Base-by-base conservation (phyloP, 2,113 vertebrate genomes). In the Cryptotis parvus region DNA sequence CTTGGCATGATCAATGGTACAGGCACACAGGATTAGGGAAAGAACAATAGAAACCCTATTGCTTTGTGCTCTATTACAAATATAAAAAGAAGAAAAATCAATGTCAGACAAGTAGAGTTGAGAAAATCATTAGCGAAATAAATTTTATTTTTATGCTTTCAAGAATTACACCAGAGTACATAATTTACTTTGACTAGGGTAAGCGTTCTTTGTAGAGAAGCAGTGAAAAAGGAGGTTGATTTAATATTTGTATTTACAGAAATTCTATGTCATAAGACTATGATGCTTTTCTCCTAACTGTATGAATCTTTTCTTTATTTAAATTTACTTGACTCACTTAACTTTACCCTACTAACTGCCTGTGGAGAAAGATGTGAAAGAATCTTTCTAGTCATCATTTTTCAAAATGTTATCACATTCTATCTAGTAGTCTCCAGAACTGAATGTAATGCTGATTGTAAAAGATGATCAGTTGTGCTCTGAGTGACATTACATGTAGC, bases 121-220 rank as follows among this genome's bases (percentile, higher is more conserved):
- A 94, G 65, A 80, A 94, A 90, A 85, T 87, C 68, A 88, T 86
- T 94, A 79, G 27, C 70, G 49, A 93, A 94, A 96, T 79, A 81
- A 87, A 91, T 68, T 63, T 83, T 31, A 68, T 85, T 79, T 85
- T 81, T 65, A 79, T 27, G 22, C 33, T 93, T 91, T 94, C 41
- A 85, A 77, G 45, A 93, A 79, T 90, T 90, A 73, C 22, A 83
- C 75, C n/a, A 82, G 2, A 68, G 29, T 69, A 63, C 2, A 3
- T 77, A 22, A 63, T 45, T 95, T 81, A 87, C 89, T 73, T 87
- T 80, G 43, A 90, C 88, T 88, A 69, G 3, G 3, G 6, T 29
- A 90, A 12, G 9, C 22, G 1, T 52, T 78, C 37, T 81, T 85
- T 63, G 6, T 11, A 12, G n/a, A 85, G 16, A 79, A 41, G 85